Evolutionary conservation across 1,140 invertebrate species (phyloP).

Genomic region (Diprion similis): DNA sequence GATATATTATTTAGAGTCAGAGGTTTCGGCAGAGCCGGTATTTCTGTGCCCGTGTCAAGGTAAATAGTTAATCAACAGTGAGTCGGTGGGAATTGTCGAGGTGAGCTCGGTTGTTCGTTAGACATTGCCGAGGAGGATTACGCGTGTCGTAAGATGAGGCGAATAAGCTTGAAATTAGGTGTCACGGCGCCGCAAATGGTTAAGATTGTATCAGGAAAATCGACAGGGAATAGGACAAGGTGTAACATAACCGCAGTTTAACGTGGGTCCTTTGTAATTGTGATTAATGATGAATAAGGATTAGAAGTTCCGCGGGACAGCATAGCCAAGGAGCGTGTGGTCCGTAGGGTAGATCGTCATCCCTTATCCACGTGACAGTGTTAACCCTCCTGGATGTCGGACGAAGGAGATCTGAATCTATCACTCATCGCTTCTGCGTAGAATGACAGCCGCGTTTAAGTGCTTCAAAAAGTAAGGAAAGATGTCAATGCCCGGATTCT

Average conservation of each 20-base stretch:
- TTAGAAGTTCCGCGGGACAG: background rate
- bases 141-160: background rate
- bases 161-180: background rate
- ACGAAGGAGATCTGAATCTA: background rate
- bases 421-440: background rate
- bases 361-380: background rate
- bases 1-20: background rate
- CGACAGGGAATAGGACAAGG: background rate
- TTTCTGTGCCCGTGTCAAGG: background rate
- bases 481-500: too few relatives aligned
- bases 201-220: background rate
- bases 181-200: background rate
- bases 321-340: background rate
- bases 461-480: too few relatives aligned
- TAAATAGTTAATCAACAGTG: background rate
- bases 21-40: background rate
- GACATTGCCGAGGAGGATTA: background rate
- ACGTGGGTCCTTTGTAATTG: background rate
- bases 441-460: background rate
- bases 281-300: background rate
- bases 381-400: background rate
- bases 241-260: background rate
- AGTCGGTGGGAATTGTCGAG: background rate
- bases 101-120: background rate
- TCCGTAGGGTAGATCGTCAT: background rate